These are phyloP conservation scores for Tolypeutes matacus DNA, from an alignment of 2,797 vertebrate species.

Conservation along the genomic window DNA sequence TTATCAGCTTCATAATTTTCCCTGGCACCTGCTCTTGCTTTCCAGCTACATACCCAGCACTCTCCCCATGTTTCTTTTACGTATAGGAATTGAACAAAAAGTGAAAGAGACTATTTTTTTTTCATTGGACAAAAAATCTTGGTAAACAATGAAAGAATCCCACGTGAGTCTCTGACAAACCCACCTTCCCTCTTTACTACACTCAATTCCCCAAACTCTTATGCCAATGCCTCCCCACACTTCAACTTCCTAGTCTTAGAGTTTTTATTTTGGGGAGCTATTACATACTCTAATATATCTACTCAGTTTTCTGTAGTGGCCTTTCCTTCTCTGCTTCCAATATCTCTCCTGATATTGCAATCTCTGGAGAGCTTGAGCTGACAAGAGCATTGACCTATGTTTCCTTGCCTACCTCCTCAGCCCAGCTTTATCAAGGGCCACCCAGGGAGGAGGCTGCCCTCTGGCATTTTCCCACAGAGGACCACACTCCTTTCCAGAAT, in stretches of 20 bases:
- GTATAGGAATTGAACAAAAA: neutral
- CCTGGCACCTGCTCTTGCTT: neutral
- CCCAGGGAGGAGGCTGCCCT: neutral
- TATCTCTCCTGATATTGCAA: neutral
- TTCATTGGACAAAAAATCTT: neutral
- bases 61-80: neutral
- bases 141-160: neutral
- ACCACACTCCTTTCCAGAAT: neutral
- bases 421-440: neutral
- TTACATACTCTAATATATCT: slow-evolving; percentile 3
- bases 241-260: neutral
- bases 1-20: neutral
- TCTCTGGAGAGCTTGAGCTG: neutral
- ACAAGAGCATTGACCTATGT: neutral
- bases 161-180: neutral
- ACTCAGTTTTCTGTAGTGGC: neutral
- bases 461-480: neutral
- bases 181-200: neutral
- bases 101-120: neutral
- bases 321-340: neutral
- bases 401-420: neutral
- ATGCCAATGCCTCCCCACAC: neutral
- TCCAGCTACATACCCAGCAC: neutral
- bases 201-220: neutral
- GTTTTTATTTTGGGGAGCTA: neutral